These are phyloP conservation scores for Daubentonia madagascariensis DNA, from an alignment of 2,113 vertebrate species.

Conservation along the genomic window DNA sequence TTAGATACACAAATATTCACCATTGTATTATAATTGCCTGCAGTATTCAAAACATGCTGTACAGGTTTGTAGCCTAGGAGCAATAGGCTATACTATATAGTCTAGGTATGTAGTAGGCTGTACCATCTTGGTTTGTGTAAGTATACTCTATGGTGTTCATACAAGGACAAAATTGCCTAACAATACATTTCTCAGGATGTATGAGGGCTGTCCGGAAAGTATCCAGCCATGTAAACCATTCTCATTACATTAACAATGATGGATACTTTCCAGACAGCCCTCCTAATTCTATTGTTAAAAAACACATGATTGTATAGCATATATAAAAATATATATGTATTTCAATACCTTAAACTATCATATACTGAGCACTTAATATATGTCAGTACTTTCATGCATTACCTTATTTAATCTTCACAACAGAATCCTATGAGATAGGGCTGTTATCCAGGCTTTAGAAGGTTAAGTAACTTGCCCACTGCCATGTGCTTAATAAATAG, in stretches of 20 bases:
- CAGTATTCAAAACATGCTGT: not conserved
- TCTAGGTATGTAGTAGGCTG: not conserved
- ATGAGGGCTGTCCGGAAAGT: no score
- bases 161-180: not conserved
- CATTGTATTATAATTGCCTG: not conserved
- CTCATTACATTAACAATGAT: no score
- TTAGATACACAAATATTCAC: not conserved
- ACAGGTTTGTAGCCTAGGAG: not conserved
- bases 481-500: not conserved
- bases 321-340: not conserved
- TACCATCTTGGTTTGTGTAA: not conserved
- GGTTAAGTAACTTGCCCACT: not conserved
- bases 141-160: not conserved
- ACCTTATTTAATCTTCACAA: conserved; percentile 2
- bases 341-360: not conserved
- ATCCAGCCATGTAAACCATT: no score
- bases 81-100: not conserved
- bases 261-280: no score
- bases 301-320: not conserved
- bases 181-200: not conserved
- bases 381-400: not conserved
- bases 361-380: not conserved
- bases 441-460: not conserved
- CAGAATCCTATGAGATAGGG: not conserved
- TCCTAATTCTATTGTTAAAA: not conserved